Conservation (phyloP, 2,888 invertebrate species). For the Quadroppia sp. region DNA sequence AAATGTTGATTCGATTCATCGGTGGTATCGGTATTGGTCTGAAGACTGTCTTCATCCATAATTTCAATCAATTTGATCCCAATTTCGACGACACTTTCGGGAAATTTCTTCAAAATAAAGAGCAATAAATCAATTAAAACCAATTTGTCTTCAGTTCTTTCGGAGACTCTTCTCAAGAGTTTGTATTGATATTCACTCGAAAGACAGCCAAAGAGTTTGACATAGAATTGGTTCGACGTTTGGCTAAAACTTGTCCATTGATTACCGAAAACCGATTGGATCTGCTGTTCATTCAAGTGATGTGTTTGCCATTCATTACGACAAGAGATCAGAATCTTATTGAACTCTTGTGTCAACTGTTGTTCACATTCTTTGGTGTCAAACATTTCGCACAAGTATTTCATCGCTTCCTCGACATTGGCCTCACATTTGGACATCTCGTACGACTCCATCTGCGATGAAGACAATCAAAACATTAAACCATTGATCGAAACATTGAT, state of each 20-base stretch:
- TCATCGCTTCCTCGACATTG: conserved; percentile 28
- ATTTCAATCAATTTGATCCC: conserved; percentile 27
- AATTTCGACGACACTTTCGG: conserved; percentile 38
- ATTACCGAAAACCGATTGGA: not conserved
- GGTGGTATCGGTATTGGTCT: not conserved
- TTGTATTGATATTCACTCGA: conserved; percentile 32
- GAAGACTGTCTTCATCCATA: conserved; percentile 3
- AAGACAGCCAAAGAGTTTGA: conserved; percentile 24
- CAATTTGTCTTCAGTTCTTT: not conserved
- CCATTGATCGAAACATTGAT: not conserved
- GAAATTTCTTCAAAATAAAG: conserved; percentile 41
- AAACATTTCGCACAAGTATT: conserved; percentile 33
- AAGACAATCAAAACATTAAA: not conserved
- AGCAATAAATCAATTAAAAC: conserved; percentile 36
- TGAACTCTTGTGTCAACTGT: not conserved
- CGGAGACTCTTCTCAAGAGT: conserved; percentile 25
- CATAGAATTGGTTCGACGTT: conserved; percentile 28
- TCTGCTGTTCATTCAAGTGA: conserved; percentile 19
- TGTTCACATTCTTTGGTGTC: not conserved
- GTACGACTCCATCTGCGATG: conserved; percentile 39
- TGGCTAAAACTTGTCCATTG: not conserved
- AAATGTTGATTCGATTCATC: not conserved
- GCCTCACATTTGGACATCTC: conserved; percentile 36
- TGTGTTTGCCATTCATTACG: conserved; percentile 33
- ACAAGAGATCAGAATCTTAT: conserved; percentile 24